Base-by-base conservation (phyloP, 1,140 invertebrate species). In the Popillia japonica region DNA sequence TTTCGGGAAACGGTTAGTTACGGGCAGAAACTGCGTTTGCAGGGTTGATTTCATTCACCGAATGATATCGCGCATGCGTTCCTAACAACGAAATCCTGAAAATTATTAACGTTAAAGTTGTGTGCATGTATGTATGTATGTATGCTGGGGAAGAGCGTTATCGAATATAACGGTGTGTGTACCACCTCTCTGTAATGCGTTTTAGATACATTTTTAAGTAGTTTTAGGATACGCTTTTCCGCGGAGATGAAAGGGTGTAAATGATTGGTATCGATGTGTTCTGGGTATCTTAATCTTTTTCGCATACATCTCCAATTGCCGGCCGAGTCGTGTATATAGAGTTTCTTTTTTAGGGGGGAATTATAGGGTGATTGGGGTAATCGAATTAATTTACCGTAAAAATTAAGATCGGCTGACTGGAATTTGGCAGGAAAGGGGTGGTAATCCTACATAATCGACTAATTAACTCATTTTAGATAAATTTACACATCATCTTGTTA, bases 151-250 rank as follows among this genome's bases (percentile, higher is more conserved):
- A n/a, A n/a, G 22, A 34, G 61, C 22, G 61, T 7, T 68, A 14
- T 22, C 61, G 9, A 34, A 34, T 22, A 27, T 68, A 68, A 68
- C 61, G 61, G 27, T 68, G 22, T 68, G 4, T 4, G 2, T 34
- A 2, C 27, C 27, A 1, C 27, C 27, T 34, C 27, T 34, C 27
- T 68, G 6, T 68, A 34, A 68, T 68, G 61, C 61, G 9, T 68
- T 68, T 68, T 68, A 34, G 22, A 68, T 68, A 68, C 9, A 22
- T 68, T 68, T 68, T 68, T 68, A 68, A 68, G 61, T 68, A 14
- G 2, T 68, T 27, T 68, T 10, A 44, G 42, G 42, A 44, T 44
- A 9, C 8, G 42, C 9, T 44, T 10, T 44, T 7, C 9, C 42
- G 9, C 41, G 6, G 41, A 44, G 27, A 34, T 34, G 4, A 34